Percentiles rank a stretch among this genome's conserved stretches.
Evolutionary conservation across 2,797 vertebrate species (phyloP).

Genomic region (Alca torda): DNA sequence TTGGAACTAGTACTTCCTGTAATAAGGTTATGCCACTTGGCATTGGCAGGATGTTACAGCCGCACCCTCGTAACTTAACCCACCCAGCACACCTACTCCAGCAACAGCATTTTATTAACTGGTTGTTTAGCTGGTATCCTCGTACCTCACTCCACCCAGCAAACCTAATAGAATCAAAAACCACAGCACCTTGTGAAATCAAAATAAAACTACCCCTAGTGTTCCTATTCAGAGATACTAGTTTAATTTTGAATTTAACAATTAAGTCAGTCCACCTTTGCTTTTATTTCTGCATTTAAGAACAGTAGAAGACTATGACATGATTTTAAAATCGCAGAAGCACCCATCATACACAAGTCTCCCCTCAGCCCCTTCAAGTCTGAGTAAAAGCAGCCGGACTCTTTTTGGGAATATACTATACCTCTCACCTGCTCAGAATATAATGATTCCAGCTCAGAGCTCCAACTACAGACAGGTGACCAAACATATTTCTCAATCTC

Average conservation of each 20-base stretch:
- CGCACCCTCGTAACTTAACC: neutral
- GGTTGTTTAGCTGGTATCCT: neutral
- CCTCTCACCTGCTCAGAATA: slow-evolving; percentile 81
- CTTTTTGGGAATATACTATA: neutral
- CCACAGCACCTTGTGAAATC: neutral
- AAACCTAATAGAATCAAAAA: neutral
- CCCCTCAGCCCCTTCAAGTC: neutral
- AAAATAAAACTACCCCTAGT: neutral
- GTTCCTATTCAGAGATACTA: neutral
- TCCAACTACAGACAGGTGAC: slow-evolving; percentile 78
- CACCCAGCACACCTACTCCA: neutral
- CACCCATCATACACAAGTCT: neutral
- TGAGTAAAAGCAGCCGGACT: neutral
- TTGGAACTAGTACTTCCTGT: neutral
- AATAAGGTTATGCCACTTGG: neutral
- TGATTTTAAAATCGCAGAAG: neutral
- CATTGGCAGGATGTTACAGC: neutral
- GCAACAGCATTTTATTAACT: neutral
- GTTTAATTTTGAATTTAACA: neutral
- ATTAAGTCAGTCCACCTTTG: neutral
- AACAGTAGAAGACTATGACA: neutral
- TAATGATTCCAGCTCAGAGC: slow-evolving; percentile 82
- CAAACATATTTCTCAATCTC: slow-evolving; percentile 68
- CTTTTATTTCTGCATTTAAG: neutral
- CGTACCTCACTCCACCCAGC: neutral